Base-by-base conservation (phyloP, 2,797 vertebrate species). In the Xerus rutilus region DNA sequence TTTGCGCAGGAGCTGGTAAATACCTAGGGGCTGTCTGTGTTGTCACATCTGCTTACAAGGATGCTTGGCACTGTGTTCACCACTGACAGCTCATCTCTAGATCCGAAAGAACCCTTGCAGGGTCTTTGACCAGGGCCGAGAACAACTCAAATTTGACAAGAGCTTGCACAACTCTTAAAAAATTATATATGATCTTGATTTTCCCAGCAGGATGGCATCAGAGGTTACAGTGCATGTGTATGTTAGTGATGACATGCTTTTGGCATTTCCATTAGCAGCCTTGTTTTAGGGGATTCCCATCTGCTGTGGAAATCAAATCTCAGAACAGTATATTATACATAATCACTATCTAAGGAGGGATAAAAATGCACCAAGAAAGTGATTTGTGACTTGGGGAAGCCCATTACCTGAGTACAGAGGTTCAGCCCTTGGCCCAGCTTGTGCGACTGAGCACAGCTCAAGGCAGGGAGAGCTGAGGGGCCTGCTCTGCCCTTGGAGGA, bases 151-250 rank as follows among this genome's bases (percentile, higher is more conserved):
- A 78, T 92, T 57, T 78, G 52, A 67, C 88, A 47, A 74, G 83
- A 84, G 11, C 32, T 76, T 82, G 14, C 86, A 78, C 76, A 28
- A 13, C 81, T 94, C 77, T 72, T 81, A 74, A 79, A 83, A 94
- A 72, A 57, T 57, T 10, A 57, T 35, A 43, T 65, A 62, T 65
- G n/a, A 18, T 79, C 76, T 73, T 92, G 64, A 25, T 95, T 89
- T 39, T 64, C 7, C 0, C 20, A 32, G 85, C 64, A 89, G 4
- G 45, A 35, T 39, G 3, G 32, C 91, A 91, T 83, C 5, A 43
- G 93, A 96, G 52, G 88, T 5, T 0, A 57, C 62, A 6, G 11
- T 74, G 69, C 87, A 52, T 0, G 2, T 81, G 81, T 28, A 2
- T 7, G 39, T 6, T 73, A 18, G 78, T 13, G 35, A 84, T n/a